Percentiles rank a stretch among this genome's conserved stretches.
Conservation (phyloP, 2,113 vertebrate species). For the Tautogolabrus adspersus region DNA sequence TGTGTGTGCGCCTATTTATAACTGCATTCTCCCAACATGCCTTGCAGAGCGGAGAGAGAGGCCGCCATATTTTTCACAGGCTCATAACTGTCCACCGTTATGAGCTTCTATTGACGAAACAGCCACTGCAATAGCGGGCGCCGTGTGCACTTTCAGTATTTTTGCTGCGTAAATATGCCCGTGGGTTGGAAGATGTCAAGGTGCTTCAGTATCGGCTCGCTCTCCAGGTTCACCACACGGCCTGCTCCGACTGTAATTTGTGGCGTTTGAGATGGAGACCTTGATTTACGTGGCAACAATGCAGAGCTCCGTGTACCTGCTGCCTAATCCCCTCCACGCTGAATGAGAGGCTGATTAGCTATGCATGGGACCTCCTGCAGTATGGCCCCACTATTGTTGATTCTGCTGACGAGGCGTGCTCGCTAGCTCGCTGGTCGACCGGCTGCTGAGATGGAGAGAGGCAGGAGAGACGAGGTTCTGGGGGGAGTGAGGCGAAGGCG, state of each 20-base stretch:
- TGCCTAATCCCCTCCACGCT: constrained; percentile 46
- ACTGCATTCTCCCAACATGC: constrained; percentile 23
- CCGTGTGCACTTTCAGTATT: background rate
- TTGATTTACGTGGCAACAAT: constrained; percentile 58
- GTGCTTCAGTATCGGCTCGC: background rate
- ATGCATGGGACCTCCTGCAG: constrained; percentile 60
- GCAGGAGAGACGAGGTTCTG: background rate
- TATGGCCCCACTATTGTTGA: constrained; percentile 53
- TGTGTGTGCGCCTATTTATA: constrained; percentile 38
- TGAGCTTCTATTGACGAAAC: constrained; percentile 37
- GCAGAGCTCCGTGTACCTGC: constrained; percentile 49
- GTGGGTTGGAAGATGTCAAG: background rate
- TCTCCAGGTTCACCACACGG: background rate
- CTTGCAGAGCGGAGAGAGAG: constrained; percentile 16
- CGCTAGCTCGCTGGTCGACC: background rate
- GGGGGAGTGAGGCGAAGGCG: constrained; percentile 5
- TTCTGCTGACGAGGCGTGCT: constrained; percentile 70
- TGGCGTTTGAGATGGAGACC: constrained; percentile 7
- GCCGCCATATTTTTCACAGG: constrained; percentile 28
- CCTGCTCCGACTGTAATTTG: constrained; percentile 26
- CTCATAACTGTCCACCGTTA: constrained; percentile 45
- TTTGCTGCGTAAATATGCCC: constrained; percentile 1
- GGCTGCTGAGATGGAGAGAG: constrained; percentile 11
- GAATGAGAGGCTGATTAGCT: constrained; percentile 70
- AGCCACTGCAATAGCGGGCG: background rate